Conservation (phyloP, 2,888 invertebrate genomes). For the Leptogaster cylindrica region DNA sequence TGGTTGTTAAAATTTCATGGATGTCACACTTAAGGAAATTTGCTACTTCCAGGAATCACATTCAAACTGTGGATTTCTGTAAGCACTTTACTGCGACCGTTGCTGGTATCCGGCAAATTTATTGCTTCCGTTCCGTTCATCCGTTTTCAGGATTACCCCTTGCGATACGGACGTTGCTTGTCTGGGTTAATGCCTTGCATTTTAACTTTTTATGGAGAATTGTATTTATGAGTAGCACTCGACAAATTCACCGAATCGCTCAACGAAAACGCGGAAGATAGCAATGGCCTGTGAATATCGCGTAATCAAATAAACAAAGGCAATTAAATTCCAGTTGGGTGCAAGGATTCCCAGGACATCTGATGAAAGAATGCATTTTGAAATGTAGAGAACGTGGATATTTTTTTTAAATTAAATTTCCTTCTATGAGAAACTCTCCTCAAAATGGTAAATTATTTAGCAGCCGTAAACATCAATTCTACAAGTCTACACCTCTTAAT, state of each 20-base stretch:
- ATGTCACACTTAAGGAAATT: conserved; percentile 40
- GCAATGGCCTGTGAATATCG: conserved; percentile 21
- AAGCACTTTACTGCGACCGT: conserved; percentile 37
- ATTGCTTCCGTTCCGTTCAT: conserved; percentile 40
- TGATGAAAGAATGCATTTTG: no score
- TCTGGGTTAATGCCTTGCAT: conserved; percentile 37
- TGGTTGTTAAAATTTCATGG: conserved; percentile 39
- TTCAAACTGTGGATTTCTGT: conserved; percentile 32
- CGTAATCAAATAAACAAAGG: conserved; percentile 27
- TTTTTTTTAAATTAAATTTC: no score
- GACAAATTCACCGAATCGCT: conserved; percentile 28
- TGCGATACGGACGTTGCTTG: conserved; percentile 31
- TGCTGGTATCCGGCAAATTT: conserved; percentile 25
- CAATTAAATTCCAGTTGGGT: conserved; percentile 30
- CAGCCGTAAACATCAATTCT: no score
- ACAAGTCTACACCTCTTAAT: no score
- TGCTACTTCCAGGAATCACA: conserved; percentile 40
- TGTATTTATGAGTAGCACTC: conserved; percentile 32
- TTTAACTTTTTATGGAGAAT: conserved; percentile 37
- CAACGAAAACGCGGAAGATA: conserved; percentile 18
- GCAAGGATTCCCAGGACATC: no score
- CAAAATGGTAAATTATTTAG: no score
- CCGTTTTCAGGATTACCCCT: conserved; percentile 32
- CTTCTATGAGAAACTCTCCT: no score
- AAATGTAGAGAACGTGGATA: no score